These are phyloP conservation scores for Cephus cinctus DNA, from an alignment of 1,140 invertebrate genomes.

Conservation along the genomic window DNA sequence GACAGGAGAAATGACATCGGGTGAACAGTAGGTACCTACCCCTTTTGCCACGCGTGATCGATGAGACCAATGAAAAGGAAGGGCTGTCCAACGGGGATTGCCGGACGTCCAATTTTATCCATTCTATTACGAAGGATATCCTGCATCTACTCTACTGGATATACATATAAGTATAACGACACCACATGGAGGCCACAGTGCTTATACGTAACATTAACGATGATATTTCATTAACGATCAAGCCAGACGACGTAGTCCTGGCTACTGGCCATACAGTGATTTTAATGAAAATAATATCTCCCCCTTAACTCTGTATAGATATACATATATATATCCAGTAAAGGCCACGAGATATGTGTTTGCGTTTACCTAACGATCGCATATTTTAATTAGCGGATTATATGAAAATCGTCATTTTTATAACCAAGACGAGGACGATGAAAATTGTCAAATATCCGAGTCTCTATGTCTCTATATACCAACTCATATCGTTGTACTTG, in stretches of 20 bases:
- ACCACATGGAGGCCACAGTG: no score
- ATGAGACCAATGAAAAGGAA: neutral
- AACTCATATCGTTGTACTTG: no score
- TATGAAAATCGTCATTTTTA: neutral
- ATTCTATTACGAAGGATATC: no score
- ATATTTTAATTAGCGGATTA: neutral
- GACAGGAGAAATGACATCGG: constrained; percentile 18
- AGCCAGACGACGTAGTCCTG: no score
- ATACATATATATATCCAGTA: no score
- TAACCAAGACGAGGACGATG: neutral
- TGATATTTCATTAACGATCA: no score
- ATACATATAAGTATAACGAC: no score
- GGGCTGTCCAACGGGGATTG: neutral
- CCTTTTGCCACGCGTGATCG: neutral
- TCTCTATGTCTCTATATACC: neutral
- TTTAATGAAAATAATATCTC: no score
- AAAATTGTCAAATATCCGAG: neutral
- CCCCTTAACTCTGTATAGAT: no score
- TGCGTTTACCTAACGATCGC: constrained; percentile 4
- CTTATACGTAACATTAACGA: constrained; percentile 24
- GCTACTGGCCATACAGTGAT: no score
- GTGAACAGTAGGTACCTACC: neutral
- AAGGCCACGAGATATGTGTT: constrained; percentile 15
- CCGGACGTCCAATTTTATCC: neutral
- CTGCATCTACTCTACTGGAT: no score